Evolutionary conservation across 2,113 vertebrate species (phyloP), one percentile per base, ranked within the genome.

Genomic region (Forbesichthys agassizii): DNA sequence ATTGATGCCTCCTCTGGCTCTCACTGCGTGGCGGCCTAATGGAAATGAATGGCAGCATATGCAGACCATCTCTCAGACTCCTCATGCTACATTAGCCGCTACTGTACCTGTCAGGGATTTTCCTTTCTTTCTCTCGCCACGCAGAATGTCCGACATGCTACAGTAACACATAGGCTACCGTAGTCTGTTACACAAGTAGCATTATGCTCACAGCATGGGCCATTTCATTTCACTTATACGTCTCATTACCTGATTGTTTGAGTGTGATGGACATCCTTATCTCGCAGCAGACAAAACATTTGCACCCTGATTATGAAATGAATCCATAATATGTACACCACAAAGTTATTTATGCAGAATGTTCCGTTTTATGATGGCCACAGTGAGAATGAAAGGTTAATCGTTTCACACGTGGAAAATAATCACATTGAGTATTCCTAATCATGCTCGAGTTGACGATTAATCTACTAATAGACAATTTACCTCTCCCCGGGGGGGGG

Each of bases 1-100:
- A 89, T 89, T 79, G 84, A 92, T 89, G 83, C 88, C 81, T 90
- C 75, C 64, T 73, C 69, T 65, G 84, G 68, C 75, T 78, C 63
- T 73, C 68, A 70, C 65, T 64, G 75, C 78, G 78, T 53, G 69
- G 59, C 56, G 68, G 59, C 56, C 69, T 81, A 80, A 84, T 79
- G 70, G 74, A 78, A 83, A 88, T 81, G 79, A 86, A 82, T 84
- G 82, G 74, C 72, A 48, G 75, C 65, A 33, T 27, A 13, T 53
- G 64, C 70, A 59, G 42, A 70, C 27, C 33, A 9, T 80, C 78
- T 78, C 80, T 54, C 49, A 51, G 74, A 65, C 72, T 77, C 64
- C 71, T 16, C 77, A 77, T 79, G 88, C 81, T 74, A 85, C 86
- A 88, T 88, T 84, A 85, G 73, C 57, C 3, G 3, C 36, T 42